Percentiles rank a stretch among this genome's conserved stretches.
Conservation (phyloP, 1,140 invertebrate genomes). For the Nixonia krombeini region DNA sequence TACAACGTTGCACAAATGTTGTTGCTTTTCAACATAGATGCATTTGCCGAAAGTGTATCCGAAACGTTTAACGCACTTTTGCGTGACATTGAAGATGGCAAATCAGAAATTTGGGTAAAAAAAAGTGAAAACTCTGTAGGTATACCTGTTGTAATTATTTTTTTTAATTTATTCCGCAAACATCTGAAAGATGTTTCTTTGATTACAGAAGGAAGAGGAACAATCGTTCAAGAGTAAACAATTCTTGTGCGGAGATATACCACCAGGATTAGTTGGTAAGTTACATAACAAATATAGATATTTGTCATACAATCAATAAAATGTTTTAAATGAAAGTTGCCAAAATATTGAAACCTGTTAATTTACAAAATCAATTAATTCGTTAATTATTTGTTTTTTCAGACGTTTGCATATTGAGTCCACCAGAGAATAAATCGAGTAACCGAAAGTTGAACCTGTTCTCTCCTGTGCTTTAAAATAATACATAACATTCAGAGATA, state of each 20-base stretch:
- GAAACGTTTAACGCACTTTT: slow-evolving; percentile 50
- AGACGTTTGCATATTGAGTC: slow-evolving; percentile 55
- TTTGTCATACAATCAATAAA: too few species aligned
- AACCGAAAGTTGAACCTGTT: slow-evolving; percentile 55
- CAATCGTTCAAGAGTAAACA: slow-evolving; percentile 4
- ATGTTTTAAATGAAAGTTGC: too few species aligned
- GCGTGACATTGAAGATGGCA: slow-evolving; percentile 47
- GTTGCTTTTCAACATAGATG: slow-evolving; percentile 55
- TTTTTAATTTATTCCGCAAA: slow-evolving; percentile 1
- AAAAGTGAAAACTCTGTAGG: not conserved
- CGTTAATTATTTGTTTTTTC: slow-evolving; percentile 36
- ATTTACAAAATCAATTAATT: slow-evolving; percentile 1
- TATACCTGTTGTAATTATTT: not conserved
- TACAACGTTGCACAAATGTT: slow-evolving; percentile 49
- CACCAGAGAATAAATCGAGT: slow-evolving; percentile 49
- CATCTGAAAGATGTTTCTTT: slow-evolving; percentile 6
- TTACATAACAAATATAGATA: too few species aligned
- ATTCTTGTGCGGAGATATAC: slow-evolving; percentile 36
- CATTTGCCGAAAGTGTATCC: slow-evolving; percentile 51
- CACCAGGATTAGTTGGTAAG: slow-evolving; percentile 55
- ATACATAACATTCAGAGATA: not conserved
- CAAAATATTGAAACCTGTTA: too few species aligned
- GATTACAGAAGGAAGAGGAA: slow-evolving; percentile 34
- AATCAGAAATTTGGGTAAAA: slow-evolving; percentile 61
- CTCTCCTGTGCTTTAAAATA: slow-evolving; percentile 9